A percentile compares a stretch with the other conserved stretches of the same genome.
phyloP scores from a whole-genome alignment of 2,113 vertebrate species.

The Ptilorrhoa leucosticta region DNA sequence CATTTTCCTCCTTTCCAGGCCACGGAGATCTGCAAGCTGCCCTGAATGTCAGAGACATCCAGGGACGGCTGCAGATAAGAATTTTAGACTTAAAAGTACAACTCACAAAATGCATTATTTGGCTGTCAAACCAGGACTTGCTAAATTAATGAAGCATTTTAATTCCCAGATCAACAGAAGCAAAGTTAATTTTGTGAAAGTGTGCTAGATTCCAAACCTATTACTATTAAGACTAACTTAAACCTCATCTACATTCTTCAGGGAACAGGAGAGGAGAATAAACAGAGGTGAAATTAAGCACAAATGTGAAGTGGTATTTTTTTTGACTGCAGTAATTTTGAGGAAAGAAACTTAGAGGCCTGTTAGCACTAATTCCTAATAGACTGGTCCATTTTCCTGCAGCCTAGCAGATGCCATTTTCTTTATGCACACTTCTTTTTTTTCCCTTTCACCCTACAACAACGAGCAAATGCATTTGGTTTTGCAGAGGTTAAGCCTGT shows the following conservation, averaged over 20 bases:
- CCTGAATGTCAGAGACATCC: background rate
- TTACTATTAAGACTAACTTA: slow-evolving; percentile 65
- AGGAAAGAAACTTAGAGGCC: slow-evolving; percentile 33
- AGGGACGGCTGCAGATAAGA: background rate
- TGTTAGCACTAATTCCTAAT: slow-evolving; percentile 15
- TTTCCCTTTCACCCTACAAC: background rate
- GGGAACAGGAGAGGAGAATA: slow-evolving; percentile 59
- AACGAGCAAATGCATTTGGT: background rate
- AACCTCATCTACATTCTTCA: slow-evolving; percentile 66
- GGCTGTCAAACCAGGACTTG: slow-evolving; percentile 64
- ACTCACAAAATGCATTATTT: slow-evolving; percentile 61
- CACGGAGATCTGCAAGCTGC: background rate
- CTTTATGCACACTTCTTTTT: background rate
- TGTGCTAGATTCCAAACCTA: slow-evolving; percentile 65
- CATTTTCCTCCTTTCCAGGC: background rate
- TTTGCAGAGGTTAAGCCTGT: background rate
- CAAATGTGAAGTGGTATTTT: slow-evolving; percentile 28
- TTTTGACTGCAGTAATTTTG: slow-evolving; percentile 37
- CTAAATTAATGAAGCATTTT: slow-evolving; percentile 70
- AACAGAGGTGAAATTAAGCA: slow-evolving; percentile 64
- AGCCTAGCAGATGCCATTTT: background rate
- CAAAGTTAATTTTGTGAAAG: slow-evolving; percentile 67
- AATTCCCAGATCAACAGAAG: slow-evolving; percentile 67
- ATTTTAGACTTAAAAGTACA: slow-evolving; percentile 45
- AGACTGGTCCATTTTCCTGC: background rate